A percentile compares a stretch with the other conserved stretches of the same genome.
Evolutionary conservation across 2,113 vertebrate genomes (phyloP).

Genomic region (Stegostoma tigrinum): DNA sequence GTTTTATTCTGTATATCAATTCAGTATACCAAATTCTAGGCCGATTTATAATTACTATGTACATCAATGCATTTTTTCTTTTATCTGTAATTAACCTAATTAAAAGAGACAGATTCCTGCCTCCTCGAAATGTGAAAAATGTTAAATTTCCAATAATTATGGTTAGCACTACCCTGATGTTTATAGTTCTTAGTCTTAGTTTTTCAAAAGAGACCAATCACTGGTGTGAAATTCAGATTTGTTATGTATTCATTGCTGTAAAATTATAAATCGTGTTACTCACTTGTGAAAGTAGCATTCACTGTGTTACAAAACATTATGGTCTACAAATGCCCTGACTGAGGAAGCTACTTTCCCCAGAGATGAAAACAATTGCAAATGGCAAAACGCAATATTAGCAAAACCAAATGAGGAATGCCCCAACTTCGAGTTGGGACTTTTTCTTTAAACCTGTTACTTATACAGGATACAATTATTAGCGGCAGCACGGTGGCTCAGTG

Average conservation of each 20-base stretch:
- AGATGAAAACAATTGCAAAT: not conserved
- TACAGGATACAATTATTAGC: too few relatives aligned
- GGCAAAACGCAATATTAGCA: not conserved
- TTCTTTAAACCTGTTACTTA: not conserved
- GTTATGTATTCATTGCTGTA: not conserved
- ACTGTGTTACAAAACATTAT: not conserved
- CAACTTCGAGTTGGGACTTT: not conserved
- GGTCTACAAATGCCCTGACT: not conserved
- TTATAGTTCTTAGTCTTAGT: not conserved
- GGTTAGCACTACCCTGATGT: not conserved
- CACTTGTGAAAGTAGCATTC: not conserved
- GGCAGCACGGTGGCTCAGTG: too few relatives aligned
- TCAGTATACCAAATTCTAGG: not conserved
- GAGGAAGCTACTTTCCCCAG: not conserved
- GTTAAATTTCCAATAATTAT: not conserved
- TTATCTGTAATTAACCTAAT: not conserved
- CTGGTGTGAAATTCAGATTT: not conserved
- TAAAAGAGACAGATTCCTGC: not conserved
- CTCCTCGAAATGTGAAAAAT: not conserved
- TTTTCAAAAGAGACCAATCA: not conserved
- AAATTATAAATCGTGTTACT: not conserved
- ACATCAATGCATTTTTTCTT: not conserved
- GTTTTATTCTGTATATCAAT: not conserved
- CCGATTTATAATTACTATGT: not conserved
- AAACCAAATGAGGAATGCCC: not conserved